Percentiles rank a stretch among this genome's conserved stretches.
Conservation (phyloP, 2,113 vertebrate genomes). For the Aptenodytes patagonicus region DNA sequence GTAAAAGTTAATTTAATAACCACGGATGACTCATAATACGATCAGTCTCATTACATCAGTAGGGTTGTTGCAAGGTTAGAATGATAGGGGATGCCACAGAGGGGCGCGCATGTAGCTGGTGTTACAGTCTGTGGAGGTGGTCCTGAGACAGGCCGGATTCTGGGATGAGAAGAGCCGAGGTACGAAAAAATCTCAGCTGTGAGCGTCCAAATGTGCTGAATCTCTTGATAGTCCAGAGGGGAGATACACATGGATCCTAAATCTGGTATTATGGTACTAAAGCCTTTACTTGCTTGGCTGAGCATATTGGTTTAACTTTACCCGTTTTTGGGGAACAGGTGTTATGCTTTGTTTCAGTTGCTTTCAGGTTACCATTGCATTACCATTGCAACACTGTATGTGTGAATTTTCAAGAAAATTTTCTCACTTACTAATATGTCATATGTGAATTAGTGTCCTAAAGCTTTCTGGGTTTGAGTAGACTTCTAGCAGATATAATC, state of each 20-base stretch:
- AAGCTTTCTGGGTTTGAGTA: background rate
- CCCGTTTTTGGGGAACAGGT: background rate
- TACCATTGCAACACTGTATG: background rate
- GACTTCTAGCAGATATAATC: background rate
- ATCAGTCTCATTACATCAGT: background rate
- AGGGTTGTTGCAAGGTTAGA: background rate
- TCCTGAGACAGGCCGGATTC: background rate
- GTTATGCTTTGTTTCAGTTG: background rate
- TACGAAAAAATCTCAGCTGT: background rate
- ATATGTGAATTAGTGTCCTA: background rate
- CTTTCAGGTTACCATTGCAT: background rate
- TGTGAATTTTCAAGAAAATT: background rate
- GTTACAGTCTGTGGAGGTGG: background rate
- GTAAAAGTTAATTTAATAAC: constrained; percentile 50
- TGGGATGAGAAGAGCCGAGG: background rate
- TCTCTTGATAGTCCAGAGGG: background rate
- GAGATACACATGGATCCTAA: background rate
- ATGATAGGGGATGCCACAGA: background rate
- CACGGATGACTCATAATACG: constrained; percentile 10
- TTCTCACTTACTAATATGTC: background rate
- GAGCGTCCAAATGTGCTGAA: background rate
- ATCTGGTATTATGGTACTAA: background rate
- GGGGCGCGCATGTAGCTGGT: background rate
- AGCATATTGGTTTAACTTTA: background rate
- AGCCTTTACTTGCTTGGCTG: background rate